phyloP scores from a whole-genome alignment of 2,888 invertebrate species.

The Agrochola circellaris region DNA sequence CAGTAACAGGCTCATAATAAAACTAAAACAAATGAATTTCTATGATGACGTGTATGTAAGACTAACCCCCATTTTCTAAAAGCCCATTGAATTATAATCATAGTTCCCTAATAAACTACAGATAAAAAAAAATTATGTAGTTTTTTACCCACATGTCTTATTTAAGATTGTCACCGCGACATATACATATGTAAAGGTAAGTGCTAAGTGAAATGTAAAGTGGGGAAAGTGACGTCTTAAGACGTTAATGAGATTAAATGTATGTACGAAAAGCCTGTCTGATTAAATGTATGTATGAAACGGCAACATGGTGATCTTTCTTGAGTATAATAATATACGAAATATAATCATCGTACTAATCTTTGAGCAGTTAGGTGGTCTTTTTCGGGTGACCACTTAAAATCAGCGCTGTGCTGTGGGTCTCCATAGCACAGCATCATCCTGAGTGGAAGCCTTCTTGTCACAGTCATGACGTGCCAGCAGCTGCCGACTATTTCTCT shows the following conservation, averaged over 20 bases:
- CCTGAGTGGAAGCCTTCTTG: no score
- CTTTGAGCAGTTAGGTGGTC: not conserved
- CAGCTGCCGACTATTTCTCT: no score
- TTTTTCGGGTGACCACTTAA: no score
- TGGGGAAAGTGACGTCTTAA: constrained; percentile 40
- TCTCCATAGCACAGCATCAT: no score
- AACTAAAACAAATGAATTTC: not conserved
- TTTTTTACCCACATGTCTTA: not conserved
- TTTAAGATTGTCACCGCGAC: constrained; percentile 11
- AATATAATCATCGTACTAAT: not conserved
- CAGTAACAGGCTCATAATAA: not conserved
- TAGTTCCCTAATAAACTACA: not conserved
- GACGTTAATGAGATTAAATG: constrained; percentile 49
- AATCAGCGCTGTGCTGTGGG: no score
- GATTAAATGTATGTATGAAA: constrained; percentile 33
- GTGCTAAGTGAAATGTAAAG: constrained; percentile 43
- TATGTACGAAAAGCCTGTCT: not conserved
- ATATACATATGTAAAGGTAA: constrained; percentile 33
- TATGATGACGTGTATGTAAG: not conserved
- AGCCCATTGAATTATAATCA: not conserved
- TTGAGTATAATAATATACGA: not conserved
- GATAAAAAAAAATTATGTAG: not conserved
- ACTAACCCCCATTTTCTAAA: not conserved
- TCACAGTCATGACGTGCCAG: no score
- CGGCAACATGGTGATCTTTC: not conserved